These are phyloP conservation scores for Mystacornis crossleyi DNA, from an alignment of 2,113 vertebrate species.

Conservation along the genomic window DNA sequence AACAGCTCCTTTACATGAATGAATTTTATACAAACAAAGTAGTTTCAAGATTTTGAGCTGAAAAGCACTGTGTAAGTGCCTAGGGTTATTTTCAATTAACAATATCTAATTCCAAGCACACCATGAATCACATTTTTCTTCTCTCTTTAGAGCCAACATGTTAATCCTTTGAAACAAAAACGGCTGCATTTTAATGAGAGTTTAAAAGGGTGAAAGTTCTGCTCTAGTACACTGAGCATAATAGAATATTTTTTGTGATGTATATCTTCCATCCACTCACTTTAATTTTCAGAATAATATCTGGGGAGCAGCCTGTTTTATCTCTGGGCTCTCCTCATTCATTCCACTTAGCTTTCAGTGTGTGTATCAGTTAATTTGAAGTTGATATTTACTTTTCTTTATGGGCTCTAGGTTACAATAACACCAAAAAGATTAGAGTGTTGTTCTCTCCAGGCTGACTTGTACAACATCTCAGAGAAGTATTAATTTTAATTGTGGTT, in stretches of 20 bases:
- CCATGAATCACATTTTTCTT: constrained; percentile 47
- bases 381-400: not conserved
- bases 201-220: constrained; percentile 58
- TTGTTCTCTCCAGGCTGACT: not conserved
- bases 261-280: constrained; percentile 31
- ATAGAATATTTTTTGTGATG: constrained; percentile 50
- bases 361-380: constrained; percentile 28
- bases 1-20: not conserved
- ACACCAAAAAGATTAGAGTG: not conserved
- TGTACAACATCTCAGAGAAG: not conserved
- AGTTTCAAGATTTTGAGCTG: not conserved
- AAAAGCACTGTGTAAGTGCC: constrained; percentile 18
- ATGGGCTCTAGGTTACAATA: not conserved
- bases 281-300: constrained; percentile 57
- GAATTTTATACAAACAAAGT: not conserved
- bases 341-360: constrained; percentile 11
- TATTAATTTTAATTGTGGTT: not conserved
- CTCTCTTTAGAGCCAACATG: constrained; percentile 51
- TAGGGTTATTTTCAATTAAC: constrained; percentile 45
- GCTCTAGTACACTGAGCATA: constrained; percentile 19
- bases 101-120: constrained; percentile 20
- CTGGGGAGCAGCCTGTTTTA: constrained; percentile 7
- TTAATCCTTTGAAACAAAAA: constrained; percentile 69
- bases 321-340: constrained; percentile 8
- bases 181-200: constrained; percentile 66